phyloP scores from a whole-genome alignment of 1,140 invertebrate species.

The Condylostylus longicornis region DNA sequence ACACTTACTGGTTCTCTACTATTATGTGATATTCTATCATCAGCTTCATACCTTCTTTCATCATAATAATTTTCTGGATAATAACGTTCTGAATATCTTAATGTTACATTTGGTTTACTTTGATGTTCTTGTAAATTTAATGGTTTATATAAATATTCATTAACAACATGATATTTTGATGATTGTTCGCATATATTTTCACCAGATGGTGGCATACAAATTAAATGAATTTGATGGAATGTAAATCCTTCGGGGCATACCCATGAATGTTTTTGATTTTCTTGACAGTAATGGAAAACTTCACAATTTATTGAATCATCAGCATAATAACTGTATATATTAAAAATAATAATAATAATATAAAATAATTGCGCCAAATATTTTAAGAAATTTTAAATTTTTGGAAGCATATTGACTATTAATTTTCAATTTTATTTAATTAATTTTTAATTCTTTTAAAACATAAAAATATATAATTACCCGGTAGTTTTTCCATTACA shows the following conservation, averaged over 20 bases:
- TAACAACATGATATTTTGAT: constrained; percentile 80
- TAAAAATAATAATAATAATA: background rate
- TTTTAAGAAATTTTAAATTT: background rate
- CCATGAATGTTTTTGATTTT: constrained; percentile 80
- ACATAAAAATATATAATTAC: constrained; percentile 6
- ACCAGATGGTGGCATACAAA: constrained; percentile 77
- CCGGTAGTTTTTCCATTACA: constrained; percentile 67
- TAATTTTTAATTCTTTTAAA: background rate
- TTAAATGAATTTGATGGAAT: constrained; percentile 86
- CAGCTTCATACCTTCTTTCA: constrained; percentile 45
- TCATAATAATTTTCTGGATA: constrained; percentile 59
- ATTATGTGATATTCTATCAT: constrained; percentile 34
- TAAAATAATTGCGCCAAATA: background rate
- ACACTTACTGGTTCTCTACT: constrained; percentile 30
- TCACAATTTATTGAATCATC: constrained; percentile 78
- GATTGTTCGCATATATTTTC: constrained; percentile 83
- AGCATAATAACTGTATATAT: constrained; percentile 53
- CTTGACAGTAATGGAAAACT: constrained; percentile 89
- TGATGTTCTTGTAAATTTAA: constrained; percentile 67
- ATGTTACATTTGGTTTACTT: constrained; percentile 55
- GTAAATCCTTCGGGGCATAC: constrained; percentile 82
- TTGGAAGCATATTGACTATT: background rate
- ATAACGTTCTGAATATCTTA: constrained; percentile 69
- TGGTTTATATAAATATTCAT: constrained; percentile 82
- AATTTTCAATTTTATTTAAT: background rate